These are phyloP conservation scores for Gila orcuttii DNA, from an alignment of 2,113 vertebrate species.

Conservation along the genomic window DNA sequence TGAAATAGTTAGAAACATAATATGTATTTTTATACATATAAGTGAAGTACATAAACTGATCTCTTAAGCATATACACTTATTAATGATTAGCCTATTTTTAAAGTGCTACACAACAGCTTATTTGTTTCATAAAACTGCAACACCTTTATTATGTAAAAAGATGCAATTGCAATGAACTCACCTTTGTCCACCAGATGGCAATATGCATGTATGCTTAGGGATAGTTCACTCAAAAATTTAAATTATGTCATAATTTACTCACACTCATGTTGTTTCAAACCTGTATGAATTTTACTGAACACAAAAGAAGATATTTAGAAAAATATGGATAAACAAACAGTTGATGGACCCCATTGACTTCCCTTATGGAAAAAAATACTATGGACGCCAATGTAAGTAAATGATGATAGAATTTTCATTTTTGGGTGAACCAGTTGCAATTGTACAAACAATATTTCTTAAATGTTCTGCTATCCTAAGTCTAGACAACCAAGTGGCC, in stretches of 20 bases:
- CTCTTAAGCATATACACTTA: neutral
- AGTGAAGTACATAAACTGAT: neutral
- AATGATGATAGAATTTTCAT: no score
- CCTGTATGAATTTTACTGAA: no score
- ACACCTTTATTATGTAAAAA: neutral
- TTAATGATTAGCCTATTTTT: no score
- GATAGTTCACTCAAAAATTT: no score
- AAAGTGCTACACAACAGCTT: neutral
- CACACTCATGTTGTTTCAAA: no score
- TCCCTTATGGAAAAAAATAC: no score
- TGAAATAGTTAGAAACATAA: neutral
- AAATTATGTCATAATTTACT: no score
- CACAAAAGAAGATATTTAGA: no score
- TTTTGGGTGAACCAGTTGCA: neutral
- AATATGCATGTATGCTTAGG: neutral
- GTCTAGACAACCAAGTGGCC: neutral
- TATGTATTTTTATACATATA: neutral
- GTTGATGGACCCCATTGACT: no score
- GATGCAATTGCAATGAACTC: neutral
- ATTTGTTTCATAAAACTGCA: neutral
- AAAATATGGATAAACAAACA: no score
- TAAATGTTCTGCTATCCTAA: neutral
- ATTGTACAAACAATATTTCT: neutral
- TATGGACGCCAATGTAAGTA: no score
- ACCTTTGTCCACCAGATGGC: conserved; percentile 39